phyloP scores from a whole-genome alignment of 2,888 invertebrate species.

The Catocala sponsa region DNA sequence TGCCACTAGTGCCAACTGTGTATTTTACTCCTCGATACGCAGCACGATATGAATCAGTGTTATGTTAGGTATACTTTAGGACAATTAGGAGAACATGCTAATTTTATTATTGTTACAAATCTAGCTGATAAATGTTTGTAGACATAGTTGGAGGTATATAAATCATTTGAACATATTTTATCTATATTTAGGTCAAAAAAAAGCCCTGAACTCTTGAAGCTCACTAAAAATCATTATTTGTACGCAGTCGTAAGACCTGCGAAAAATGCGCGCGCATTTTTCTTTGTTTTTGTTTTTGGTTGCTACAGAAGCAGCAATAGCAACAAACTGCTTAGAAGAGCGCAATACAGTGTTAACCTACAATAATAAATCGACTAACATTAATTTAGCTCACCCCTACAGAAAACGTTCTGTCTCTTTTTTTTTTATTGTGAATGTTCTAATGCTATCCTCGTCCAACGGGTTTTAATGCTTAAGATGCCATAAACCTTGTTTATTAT shows the following conservation, averaged over 20 bases:
- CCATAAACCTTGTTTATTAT: background rate
- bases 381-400: background rate
- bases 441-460: constrained; percentile 8
- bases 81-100: no score
- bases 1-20: no score
- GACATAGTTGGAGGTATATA: no score
- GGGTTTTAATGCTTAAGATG: constrained; percentile 15
- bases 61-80: no score
- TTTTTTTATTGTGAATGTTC: background rate
- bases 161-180: no score
- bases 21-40: no score
- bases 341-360: background rate
- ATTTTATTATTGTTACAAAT: no score
- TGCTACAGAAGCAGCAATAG: background rate
- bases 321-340: background rate
- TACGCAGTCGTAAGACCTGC: background rate
- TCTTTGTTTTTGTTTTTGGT: background rate
- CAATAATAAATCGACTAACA: background rate
- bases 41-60: no score
- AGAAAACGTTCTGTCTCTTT: background rate
- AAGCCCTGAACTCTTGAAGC: background rate
- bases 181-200: background rate
- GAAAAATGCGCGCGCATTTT: background rate
- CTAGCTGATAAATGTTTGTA: no score
- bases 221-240: background rate